Evolutionary conservation across 2,797 vertebrate species (phyloP), one percentile per base, ranked within the genome.

Genomic region (Valencia hispanica): DNA sequence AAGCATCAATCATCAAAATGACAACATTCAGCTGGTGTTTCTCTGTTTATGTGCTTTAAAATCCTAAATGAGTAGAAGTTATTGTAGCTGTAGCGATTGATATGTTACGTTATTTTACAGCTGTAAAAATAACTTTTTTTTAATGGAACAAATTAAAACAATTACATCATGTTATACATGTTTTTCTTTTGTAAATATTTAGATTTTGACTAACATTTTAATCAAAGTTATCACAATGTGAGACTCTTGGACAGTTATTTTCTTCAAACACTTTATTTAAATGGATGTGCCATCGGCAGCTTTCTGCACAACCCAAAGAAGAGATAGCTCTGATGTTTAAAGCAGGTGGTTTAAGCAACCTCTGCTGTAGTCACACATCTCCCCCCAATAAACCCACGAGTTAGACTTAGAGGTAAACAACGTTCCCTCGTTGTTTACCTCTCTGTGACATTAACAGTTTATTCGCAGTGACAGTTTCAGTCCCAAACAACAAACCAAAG

Each of bases 401-500:
- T n/a, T 11, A 41, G 9, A 14, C 34, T 1, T 14, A 22, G 3
- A 9, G 12, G 5, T 11, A 22, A 25, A 20, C 20, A 25, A 53
- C 22, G 22, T 48, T 48, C 47, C 47, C 17, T 61, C 77, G 78
- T 65, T 75, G 75, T 84, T 75, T 48, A 57, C 71, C 71, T 74
- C 73, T 41, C 53, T 17, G 74, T 71, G 79, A 81, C 83, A 70
- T 72, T 78, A 65, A 5, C 43, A 47, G 78, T 71, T 74, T 10
- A 15, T 78, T 30, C 53, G 59, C 84, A 79, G 77, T 74, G 78
- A 81, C 74, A 3, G 79, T 72, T 53, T 75, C 7, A 0, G 69
- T 72, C 63, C 41, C 66, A 63, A 75, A 81, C 73, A 86, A 59
- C 1, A 11, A 69, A 73, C 84, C 81, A 84, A 86, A 93, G 89